These are phyloP conservation scores for Dolichomitus sp. DNA, from an alignment of 2,888 invertebrate species.

Conservation along the genomic window DNA sequence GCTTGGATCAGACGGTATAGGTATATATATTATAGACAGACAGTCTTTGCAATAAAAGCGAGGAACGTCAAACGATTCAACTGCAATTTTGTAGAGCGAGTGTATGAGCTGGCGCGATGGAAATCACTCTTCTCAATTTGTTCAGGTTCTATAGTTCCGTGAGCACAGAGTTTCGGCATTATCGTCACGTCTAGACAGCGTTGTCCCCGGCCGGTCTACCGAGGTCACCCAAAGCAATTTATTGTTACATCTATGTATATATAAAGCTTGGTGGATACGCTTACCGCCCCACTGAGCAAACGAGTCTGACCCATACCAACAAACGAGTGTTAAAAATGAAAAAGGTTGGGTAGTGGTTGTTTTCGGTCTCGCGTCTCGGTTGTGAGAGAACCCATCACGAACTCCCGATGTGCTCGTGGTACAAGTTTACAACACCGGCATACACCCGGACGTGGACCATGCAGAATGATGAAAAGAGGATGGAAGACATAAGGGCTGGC, in stretches of 20 bases:
- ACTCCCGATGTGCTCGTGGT: conserved; percentile 13
- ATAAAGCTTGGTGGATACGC: conserved; percentile 25
- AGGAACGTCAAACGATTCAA: conserved; percentile 32
- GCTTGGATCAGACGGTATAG: background rate
- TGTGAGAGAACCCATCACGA: background rate
- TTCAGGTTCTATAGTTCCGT: conserved; percentile 38
- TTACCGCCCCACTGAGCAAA: conserved; percentile 49
- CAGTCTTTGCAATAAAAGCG: conserved; percentile 28
- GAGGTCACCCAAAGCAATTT: conserved; percentile 66
- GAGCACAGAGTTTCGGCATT: conserved; percentile 61
- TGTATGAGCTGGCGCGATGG: conserved; percentile 43
- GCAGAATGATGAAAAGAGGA: background rate
- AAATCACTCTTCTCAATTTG: conserved; percentile 66
- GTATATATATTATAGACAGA: conserved; percentile 1
- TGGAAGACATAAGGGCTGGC: conserved; percentile 18
- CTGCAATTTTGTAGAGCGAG: conserved; percentile 26
- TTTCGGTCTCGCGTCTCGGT: conserved; percentile 51
- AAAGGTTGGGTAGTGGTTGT: conserved; percentile 54
- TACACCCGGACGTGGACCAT: conserved; percentile 13
- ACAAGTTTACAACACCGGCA: conserved; percentile 23
- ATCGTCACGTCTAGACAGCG: conserved; percentile 69
- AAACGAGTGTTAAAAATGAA: conserved; percentile 68
- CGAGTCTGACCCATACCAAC: conserved; percentile 62
- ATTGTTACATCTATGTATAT: conserved; percentile 57
- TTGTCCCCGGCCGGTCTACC: conserved; percentile 42